Percentiles rank a stretch among this genome's conserved stretches.
Conservation (phyloP, 1,140 invertebrate genomes). For the Hypothenemus hampei region DNA sequence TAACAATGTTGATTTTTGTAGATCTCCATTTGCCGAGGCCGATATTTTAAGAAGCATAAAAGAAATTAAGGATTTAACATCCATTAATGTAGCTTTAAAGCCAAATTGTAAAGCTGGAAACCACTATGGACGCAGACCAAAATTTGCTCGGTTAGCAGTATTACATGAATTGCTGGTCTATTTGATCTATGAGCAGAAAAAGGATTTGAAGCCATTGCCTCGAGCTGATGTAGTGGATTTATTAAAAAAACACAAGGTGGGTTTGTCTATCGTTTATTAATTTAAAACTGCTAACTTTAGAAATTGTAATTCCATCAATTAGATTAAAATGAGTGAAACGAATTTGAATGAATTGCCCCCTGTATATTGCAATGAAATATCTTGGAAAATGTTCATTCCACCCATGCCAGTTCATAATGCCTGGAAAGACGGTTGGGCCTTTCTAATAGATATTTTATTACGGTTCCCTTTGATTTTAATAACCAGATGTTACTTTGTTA, state of each 20-base stretch:
- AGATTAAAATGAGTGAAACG: constrained; percentile 24
- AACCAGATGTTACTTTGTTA: constrained; percentile 60
- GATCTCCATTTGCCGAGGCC: constrained; percentile 19
- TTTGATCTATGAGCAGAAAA: constrained; percentile 49
- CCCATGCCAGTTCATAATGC: constrained; percentile 59
- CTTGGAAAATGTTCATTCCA: constrained; percentile 73
- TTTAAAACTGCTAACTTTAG: neutral
- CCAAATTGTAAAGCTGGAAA: constrained; percentile 11
- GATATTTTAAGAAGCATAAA: constrained; percentile 33
- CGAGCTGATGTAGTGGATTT: constrained; percentile 21
- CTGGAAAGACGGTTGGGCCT: constrained; percentile 66
- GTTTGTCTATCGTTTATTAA: neutral
- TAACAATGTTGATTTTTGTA: constrained; percentile 2
- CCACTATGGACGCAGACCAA: constrained; percentile 49
- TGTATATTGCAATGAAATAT: constrained; percentile 51
- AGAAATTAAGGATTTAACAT: constrained; percentile 26
- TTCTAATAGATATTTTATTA: constrained; percentile 66
- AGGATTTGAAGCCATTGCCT: constrained; percentile 38
- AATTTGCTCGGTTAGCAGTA: constrained; percentile 61
- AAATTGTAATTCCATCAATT: neutral
- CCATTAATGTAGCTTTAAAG: neutral
- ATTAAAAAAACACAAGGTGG: neutral
- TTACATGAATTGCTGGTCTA: constrained; percentile 69
- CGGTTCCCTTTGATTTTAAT: constrained; percentile 69
- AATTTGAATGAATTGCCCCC: constrained; percentile 45